phyloP scores from a whole-genome alignment of 2,113 vertebrate genomes.

The Caretta caretta region DNA sequence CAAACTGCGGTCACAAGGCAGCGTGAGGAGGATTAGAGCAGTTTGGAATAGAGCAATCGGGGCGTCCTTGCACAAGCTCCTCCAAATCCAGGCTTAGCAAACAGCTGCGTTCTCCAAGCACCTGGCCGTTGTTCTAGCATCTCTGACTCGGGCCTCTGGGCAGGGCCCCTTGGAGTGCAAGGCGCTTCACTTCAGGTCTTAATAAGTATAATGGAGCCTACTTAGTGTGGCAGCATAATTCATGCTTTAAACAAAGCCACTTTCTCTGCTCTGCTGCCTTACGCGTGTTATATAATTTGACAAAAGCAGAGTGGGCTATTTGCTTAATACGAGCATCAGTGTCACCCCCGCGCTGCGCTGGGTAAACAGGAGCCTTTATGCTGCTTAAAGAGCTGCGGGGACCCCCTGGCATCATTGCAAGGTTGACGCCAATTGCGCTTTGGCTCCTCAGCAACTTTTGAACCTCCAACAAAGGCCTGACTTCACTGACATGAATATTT shows the following conservation, averaged over 20 bases:
- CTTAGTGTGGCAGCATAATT: not conserved
- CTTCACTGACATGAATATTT: not conserved
- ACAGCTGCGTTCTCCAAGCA: not conserved
- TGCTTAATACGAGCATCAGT: not conserved
- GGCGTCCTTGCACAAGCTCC: not conserved
- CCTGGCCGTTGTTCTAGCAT: not conserved
- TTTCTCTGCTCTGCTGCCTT: not conserved
- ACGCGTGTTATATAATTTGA: not conserved
- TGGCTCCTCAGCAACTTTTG: not conserved
- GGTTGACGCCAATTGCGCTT: not conserved
- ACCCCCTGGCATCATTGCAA: not conserved
- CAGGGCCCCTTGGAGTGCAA: not conserved
- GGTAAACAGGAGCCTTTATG: not conserved
- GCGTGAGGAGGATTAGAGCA: not conserved
- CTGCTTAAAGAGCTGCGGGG: not conserved
- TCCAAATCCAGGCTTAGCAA: not conserved
- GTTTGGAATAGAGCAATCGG: too few species aligned
- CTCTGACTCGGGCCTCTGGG: not conserved
- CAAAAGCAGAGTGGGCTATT: not conserved
- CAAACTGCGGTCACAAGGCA: not conserved
- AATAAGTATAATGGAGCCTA: not conserved
- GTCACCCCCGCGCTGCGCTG: not conserved
- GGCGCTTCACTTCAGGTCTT: not conserved
- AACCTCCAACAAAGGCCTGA: not conserved
- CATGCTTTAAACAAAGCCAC: not conserved